Evolutionary conservation across 1,140 invertebrate species (phyloP).

Genomic region (Nomia melanderi): DNA sequence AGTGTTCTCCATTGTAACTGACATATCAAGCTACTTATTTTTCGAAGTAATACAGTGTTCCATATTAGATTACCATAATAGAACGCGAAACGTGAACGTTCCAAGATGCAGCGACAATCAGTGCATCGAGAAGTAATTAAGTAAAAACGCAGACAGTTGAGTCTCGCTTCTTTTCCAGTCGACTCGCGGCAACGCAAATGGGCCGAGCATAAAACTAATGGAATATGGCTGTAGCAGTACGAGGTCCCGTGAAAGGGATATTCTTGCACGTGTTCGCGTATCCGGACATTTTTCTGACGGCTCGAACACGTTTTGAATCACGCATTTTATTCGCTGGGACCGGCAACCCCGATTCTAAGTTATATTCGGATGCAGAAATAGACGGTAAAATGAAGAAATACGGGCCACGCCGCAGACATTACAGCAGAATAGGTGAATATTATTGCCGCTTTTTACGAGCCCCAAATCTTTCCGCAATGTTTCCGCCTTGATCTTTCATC

Average conservation of each 20-base stretch:
- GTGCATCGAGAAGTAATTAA: slow-evolving; percentile 15
- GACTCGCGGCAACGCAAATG: neutral
- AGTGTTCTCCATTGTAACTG: no score
- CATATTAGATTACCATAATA: no score
- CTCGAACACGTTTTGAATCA: neutral
- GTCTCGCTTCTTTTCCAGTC: neutral
- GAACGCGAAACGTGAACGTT: neutral
- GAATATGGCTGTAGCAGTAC: slow-evolving; percentile 24
- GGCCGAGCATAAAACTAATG: slow-evolving; percentile 30
- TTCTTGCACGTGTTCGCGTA: neutral
- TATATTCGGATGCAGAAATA: neutral
- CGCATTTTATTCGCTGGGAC: neutral
- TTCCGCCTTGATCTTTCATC: neutral
- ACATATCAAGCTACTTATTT: no score
- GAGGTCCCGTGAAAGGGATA: neutral
- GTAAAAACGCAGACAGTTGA: neutral
- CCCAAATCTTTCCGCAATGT: neutral
- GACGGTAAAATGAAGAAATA: neutral
- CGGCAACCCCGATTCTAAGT: neutral
- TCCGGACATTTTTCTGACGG: neutral
- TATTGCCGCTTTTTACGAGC: slow-evolving; percentile 3
- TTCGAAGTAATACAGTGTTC: no score
- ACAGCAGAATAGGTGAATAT: slow-evolving; percentile 5
- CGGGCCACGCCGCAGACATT: neutral
- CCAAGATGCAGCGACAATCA: neutral